Evolutionary conservation across 2,797 vertebrate genomes (phyloP), one percentile per base, ranked within the genome.

Genomic region (Hapalemur alaotrensis): DNA sequence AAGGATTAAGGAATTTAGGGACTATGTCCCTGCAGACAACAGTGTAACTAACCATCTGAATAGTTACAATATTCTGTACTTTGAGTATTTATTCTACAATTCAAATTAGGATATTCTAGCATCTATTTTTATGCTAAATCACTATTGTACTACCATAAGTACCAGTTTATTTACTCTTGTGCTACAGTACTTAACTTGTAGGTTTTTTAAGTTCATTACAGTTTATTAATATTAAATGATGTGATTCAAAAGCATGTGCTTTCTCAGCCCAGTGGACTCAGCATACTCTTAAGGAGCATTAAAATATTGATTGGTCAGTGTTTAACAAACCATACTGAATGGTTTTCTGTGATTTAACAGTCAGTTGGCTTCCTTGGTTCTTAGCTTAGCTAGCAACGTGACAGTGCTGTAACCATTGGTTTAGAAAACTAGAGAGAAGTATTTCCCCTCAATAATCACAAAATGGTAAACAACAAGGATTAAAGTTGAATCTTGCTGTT

Each of bases 171-270:
- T 67, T 91, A 57, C 59, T 80, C 63, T 59, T 76, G 30, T 81
- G 54, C 54, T 93, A 7, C 18, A 28, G 17, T 59, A n/a, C 25
- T 52, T 69, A 79, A 75, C 25, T 61, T 41, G 1, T 72, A 86
- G 32, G 61, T 69, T 92, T 90, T 69, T 69, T 52, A 84, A 65
- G 46, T 90, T 82, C 59, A 84, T 78, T 85, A 35, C 10, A 81
- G 28, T 30, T 59, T 91, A 69, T 54, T 95, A 79, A 59, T 95
- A 87, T 73, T 69, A 89, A 90, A 50, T 59, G 13, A 54, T 52
- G 22, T 90, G n/a, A 91, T 79, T 93, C 25, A 41, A 89, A 89
- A 70, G 41, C 17, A 76, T 81, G 85, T 69, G 48, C 85, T 90
- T 73, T 70, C 73, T 69, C 23, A 7, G 70, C 10, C 52, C 76